These are phyloP conservation scores for Ophioninae sp. DNA, from an alignment of 2,888 invertebrate genomes.

Conservation along the genomic window DNA sequence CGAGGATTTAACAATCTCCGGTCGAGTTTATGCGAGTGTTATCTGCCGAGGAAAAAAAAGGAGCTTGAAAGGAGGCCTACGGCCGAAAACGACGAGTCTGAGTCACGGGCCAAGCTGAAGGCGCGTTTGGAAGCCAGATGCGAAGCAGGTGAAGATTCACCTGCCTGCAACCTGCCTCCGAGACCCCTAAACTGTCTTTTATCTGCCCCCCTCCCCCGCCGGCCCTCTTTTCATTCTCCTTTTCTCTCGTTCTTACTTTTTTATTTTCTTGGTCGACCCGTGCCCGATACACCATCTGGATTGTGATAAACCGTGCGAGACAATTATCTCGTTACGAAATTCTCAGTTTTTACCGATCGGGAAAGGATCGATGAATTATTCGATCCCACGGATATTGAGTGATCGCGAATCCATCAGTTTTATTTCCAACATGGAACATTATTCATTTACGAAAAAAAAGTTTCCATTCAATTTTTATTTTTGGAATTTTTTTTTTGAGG, in stretches of 20 bases:
- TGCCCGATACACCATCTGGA: constrained; percentile 76
- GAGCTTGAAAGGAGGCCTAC: neutral
- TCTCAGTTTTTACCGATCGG: neutral
- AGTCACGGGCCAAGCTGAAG: constrained; percentile 37
- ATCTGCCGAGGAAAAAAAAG: too few relatives aligned
- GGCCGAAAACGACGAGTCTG: constrained; percentile 20
- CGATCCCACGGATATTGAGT: neutral
- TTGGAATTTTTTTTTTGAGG: too few relatives aligned
- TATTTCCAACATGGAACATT: too few relatives aligned
- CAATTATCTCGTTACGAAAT: constrained; percentile 8
- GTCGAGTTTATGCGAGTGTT: too few relatives aligned
- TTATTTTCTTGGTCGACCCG: constrained; percentile 64
- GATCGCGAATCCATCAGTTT: neutral
- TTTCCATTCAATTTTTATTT: too few relatives aligned
- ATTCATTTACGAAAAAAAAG: too few relatives aligned
- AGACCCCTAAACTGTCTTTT: constrained; percentile 31
- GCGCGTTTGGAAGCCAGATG: constrained; percentile 71
- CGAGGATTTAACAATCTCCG: too few relatives aligned
- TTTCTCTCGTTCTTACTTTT: constrained; percentile 13
- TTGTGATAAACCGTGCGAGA: constrained; percentile 56
- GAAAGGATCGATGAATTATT: neutral
- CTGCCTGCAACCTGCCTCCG: constrained; percentile 77
- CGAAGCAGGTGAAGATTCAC: constrained; percentile 77
- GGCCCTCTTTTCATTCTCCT: constrained; percentile 7
- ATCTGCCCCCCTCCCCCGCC: constrained; percentile 11